Percentiles rank a stretch among this genome's conserved stretches.
Evolutionary conservation across 2,113 vertebrate genomes (phyloP).

Genomic region (Falcunculus frontatus): DNA sequence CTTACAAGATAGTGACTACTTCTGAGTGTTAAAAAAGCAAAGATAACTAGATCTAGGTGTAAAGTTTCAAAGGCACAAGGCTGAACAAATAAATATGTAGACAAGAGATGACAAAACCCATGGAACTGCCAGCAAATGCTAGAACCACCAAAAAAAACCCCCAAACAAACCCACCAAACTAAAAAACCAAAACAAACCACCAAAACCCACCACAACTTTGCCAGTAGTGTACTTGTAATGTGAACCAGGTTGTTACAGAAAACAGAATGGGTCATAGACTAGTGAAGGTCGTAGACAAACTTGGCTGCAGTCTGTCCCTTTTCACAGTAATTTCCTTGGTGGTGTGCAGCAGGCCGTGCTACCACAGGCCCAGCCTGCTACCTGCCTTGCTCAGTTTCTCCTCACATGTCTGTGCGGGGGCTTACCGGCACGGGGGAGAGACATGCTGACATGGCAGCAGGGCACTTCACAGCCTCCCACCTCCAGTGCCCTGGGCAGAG

Average conservation of each 20-base stretch:
- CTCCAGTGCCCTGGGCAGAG: neutral
- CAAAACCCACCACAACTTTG: neutral
- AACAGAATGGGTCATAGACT: neutral
- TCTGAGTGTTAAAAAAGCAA: conserved; percentile 37
- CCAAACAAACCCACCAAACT: neutral
- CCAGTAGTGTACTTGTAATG: neutral
- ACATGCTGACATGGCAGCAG: neutral
- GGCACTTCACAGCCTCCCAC: neutral
- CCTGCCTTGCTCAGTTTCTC: neutral
- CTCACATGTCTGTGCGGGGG: neutral
- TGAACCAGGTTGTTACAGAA: neutral
- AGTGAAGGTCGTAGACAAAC: neutral
- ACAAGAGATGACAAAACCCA: conserved; percentile 53
- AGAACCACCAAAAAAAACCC: neutral
- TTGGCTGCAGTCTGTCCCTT: neutral
- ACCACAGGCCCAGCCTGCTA: neutral
- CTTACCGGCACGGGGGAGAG: accelerated
- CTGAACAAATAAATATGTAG: conserved; percentile 57
- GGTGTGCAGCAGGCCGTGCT: neutral
- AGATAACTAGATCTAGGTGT: conserved; percentile 39
- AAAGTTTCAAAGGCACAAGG: conserved; percentile 57
- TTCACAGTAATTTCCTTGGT: neutral
- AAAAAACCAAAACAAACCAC: accelerated
- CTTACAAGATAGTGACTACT: neutral
- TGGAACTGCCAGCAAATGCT: conserved; percentile 35